A percentile compares a stretch with the other conserved stretches of the same genome.
These are phyloP conservation scores for Phytoseiulus persimilis DNA, from an alignment of 2,888 invertebrate genomes.

Conservation along the genomic window DNA sequence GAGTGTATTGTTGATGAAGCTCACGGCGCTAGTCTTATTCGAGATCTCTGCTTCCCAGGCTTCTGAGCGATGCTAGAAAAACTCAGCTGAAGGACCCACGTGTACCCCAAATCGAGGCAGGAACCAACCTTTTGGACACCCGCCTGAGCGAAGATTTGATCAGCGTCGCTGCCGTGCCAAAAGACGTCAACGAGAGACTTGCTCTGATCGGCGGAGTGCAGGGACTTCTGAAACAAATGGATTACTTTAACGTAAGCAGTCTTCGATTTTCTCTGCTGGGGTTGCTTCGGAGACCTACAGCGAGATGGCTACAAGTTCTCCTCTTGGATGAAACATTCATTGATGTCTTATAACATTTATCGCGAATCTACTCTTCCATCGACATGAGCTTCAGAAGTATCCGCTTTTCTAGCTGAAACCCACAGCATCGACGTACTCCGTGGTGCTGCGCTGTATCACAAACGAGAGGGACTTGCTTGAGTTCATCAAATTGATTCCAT, in stretches of 20 bases:
- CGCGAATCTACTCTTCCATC: no score
- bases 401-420: conserved; percentile 1
- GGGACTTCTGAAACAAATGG: not conserved
- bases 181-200: not conserved
- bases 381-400: not conserved
- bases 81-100: not conserved
- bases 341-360: no score
- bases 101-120: not conserved
- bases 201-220: not conserved
- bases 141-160: not conserved
- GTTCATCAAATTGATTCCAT: not conserved
- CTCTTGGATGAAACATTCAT: no score
- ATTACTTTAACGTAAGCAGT: not conserved
- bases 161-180: not conserved
- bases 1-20: no score
- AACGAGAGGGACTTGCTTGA: not conserved
- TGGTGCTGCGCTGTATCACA: not conserved
- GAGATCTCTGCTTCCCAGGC: not conserved
- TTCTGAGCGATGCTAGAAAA: not conserved
- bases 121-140: not conserved
- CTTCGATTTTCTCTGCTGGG: not conserved
- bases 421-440: not conserved
- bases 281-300: no score
- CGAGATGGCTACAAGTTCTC: no score
- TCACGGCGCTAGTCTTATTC: no score